Evolutionary conservation across 2,797 vertebrate species (phyloP).

Genomic region (Myotis myotis): DNA sequence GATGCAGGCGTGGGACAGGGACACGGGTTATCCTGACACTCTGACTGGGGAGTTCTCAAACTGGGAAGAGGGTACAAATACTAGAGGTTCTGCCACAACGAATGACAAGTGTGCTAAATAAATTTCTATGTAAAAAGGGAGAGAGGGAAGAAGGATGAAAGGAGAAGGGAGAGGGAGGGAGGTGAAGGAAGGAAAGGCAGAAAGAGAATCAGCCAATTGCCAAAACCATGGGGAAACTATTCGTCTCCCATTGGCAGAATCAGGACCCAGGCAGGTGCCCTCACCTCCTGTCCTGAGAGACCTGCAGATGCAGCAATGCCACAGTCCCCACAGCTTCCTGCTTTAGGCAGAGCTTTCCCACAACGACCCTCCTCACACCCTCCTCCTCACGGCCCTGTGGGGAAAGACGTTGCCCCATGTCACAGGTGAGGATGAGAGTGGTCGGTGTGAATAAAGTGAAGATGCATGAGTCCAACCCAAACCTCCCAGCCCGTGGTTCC

Average conservation of each 20-base stretch:
- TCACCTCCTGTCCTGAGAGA: not conserved
- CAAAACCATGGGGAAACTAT: not conserved
- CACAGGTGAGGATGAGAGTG: not conserved
- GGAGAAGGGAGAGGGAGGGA: too few relatives aligned
- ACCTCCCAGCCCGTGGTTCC: not conserved
- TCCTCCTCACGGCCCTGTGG: not conserved
- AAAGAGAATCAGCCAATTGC: not conserved
- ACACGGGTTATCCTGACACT: not conserved
- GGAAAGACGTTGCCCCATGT: not conserved
- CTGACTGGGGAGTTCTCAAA: not conserved
- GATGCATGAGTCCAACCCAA: not conserved
- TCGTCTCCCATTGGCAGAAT: not conserved
- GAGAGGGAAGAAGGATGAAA: too few relatives aligned
- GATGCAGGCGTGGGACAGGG: accelerated
- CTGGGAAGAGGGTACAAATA: not conserved
- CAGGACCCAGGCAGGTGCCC: not conserved
- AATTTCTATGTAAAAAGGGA: not conserved
- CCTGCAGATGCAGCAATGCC: not conserved
- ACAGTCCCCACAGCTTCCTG: not conserved
- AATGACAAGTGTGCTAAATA: not conserved
- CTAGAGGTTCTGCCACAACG: not conserved
- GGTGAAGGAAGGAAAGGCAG: not conserved
- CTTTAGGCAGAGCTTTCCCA: not conserved
- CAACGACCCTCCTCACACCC: too few relatives aligned
- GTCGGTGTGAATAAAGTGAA: not conserved